These are phyloP conservation scores for Diphyllodes magnificus DNA, from an alignment of 2,113 vertebrate genomes.

Conservation along the genomic window DNA sequence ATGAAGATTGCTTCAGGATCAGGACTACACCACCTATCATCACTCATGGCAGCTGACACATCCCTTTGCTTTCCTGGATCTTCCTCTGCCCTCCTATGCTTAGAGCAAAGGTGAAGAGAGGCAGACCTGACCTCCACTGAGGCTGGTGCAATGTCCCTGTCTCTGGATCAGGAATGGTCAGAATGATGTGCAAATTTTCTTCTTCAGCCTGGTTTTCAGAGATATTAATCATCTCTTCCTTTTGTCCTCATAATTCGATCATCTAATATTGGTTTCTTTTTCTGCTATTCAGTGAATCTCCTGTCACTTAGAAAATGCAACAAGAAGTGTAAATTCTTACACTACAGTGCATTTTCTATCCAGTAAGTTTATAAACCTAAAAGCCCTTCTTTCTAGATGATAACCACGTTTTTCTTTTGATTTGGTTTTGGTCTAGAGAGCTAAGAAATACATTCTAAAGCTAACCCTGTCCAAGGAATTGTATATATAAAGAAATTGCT, in stretches of 20 bases:
- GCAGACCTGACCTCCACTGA: neutral
- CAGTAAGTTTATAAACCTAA: neutral
- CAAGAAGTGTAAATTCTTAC: neutral
- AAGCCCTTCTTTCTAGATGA: neutral
- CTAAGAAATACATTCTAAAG: neutral
- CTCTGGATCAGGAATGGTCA: neutral
- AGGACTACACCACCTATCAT: neutral
- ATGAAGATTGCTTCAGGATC: neutral
- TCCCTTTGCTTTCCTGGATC: neutral
- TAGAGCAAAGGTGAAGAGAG: neutral
- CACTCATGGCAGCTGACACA: neutral
- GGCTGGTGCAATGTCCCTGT: neutral
- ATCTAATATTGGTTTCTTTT: neutral
- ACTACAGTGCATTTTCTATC: neutral
- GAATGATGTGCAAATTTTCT: neutral
- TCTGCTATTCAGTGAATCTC: neutral
- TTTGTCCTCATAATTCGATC: neutral
- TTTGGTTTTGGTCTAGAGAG: neutral
- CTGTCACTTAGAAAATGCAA: neutral
- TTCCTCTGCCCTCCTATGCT: fast-evolving
- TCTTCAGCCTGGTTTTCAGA: neutral
- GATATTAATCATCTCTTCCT: neutral
- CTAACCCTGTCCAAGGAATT: neutral
- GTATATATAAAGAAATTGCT: neutral
- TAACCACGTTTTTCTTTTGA: neutral